Conservation (phyloP, 2,888 invertebrate genomes). For the Drosophila atripex region DNA sequence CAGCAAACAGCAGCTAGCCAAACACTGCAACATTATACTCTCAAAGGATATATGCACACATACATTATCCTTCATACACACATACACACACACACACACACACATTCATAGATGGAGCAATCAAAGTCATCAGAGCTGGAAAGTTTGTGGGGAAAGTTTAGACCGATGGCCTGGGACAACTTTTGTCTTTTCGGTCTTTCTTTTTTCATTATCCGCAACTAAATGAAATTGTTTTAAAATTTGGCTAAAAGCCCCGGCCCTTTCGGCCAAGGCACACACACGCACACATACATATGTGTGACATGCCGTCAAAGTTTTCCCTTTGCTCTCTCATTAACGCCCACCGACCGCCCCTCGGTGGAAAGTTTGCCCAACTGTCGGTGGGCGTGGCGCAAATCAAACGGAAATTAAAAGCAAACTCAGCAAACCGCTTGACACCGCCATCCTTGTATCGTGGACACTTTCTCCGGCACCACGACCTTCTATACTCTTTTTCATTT, state of each 20-base stretch:
- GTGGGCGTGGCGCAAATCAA: conserved; percentile 56
- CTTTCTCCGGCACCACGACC: background rate
- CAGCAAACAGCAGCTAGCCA: conserved; percentile 40
- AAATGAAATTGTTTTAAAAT: conserved; percentile 68
- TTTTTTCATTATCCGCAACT: conserved; percentile 32
- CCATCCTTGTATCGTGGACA: background rate
- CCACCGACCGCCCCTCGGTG: background rate
- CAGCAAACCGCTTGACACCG: conserved; percentile 34
- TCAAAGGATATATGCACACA: background rate
- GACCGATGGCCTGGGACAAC: conserved; percentile 65
- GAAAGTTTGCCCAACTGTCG: conserved; percentile 17
- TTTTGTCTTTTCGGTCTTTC: conserved; percentile 51
- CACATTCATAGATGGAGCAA: conserved; percentile 10
- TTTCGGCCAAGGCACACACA: background rate
- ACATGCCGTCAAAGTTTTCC: conserved; percentile 19
- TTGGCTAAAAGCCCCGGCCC: conserved; percentile 35
- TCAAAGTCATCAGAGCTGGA: conserved; percentile 25
- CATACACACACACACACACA: too few species aligned
- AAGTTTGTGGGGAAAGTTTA: conserved; percentile 25
- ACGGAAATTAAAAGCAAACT: conserved; percentile 68
- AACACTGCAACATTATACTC: conserved; percentile 27
- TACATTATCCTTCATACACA: background rate
- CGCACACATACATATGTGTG: conserved; percentile 6
- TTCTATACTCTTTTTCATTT: background rate
- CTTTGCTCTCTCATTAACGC: conserved; percentile 56